A percentile compares a stretch with the other conserved stretches of the same genome.
Evolutionary conservation across 1,140 invertebrate species (phyloP).

Genomic region (Orussus abietinus): DNA sequence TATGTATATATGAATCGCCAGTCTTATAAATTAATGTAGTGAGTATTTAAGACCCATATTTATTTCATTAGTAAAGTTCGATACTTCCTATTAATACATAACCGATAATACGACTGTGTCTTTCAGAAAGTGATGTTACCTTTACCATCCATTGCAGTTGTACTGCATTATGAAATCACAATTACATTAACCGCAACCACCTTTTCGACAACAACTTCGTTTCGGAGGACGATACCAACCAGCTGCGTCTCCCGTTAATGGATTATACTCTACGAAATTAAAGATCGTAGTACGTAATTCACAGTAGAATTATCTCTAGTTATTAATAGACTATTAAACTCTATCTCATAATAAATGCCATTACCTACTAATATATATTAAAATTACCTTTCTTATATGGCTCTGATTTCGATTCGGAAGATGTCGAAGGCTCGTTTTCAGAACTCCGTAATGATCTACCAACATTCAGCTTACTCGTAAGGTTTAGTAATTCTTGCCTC

Average conservation of each 20-base stretch:
- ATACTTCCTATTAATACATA: too few relatives aligned
- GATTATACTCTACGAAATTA: slow-evolving; percentile 48
- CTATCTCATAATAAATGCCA: too few relatives aligned
- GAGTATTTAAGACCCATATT: too few relatives aligned
- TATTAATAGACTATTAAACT: slow-evolving; percentile 2
- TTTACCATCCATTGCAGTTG: neutral
- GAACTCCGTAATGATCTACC: slow-evolving; percentile 22
- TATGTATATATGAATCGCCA: too few relatives aligned
- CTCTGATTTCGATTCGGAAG: slow-evolving; percentile 22
- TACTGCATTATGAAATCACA: neutral
- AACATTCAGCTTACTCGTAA: slow-evolving; percentile 14
- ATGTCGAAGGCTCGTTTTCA: slow-evolving; percentile 15
- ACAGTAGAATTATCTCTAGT: slow-evolving; percentile 1
- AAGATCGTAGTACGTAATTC: neutral
- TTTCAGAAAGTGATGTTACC: too few relatives aligned
- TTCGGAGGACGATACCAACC: slow-evolving; percentile 48
- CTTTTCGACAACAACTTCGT: slow-evolving; percentile 47
- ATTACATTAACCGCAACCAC: slow-evolving; percentile 51
- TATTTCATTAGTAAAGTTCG: too few relatives aligned
- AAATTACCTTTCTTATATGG: slow-evolving; percentile 27
- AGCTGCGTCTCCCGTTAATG: slow-evolving; percentile 47
- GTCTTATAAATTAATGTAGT: too few relatives aligned
- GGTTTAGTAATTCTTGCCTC: slow-evolving; percentile 25
- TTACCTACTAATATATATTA: slow-evolving; percentile 3
- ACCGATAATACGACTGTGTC: too few relatives aligned